Evolutionary conservation across 2,113 vertebrate genomes (phyloP).

Genomic region (Hydrolagus affinis): DNA sequence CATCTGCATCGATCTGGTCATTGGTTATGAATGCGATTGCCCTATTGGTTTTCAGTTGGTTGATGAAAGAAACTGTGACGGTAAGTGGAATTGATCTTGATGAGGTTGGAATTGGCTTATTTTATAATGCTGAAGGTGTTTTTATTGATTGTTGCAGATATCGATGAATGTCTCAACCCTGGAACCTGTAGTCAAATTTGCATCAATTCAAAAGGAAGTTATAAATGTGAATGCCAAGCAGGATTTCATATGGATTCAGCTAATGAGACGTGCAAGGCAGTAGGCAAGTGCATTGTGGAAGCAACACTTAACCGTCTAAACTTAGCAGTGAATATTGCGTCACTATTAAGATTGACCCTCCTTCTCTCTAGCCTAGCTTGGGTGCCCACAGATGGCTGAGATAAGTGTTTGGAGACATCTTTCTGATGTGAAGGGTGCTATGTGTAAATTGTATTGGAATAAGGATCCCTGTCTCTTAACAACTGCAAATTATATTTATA

Average conservation of each 20-base stretch:
- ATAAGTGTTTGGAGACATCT: no score
- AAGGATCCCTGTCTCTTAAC: no score
- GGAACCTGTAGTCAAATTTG: slow-evolving; percentile 97
- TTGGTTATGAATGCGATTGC: slow-evolving; percentile 27
- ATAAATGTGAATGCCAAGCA: slow-evolving; percentile 92
- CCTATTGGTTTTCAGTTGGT: slow-evolving; percentile 24
- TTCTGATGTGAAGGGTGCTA: no score
- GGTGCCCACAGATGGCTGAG: no score
- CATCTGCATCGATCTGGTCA: slow-evolving; percentile 26
- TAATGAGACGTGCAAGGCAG: slow-evolving; percentile 88
- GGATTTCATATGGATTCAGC: slow-evolving; percentile 93
- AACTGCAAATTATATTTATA: no score
- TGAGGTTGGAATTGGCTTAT: background rate
- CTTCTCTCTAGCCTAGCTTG: no score
- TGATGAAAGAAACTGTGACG: background rate
- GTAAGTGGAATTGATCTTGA: background rate
- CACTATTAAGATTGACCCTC: no score
- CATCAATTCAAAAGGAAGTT: slow-evolving; percentile 93
- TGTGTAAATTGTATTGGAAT: no score
- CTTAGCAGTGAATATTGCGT: no score
- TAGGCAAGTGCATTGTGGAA: slow-evolving; percentile 65
- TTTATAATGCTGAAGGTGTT: background rate
- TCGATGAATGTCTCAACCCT: slow-evolving; percentile 89
- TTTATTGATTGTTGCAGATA: slow-evolving; percentile 58
- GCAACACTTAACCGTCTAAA: no score